Conservation (phyloP, 2,888 invertebrate genomes). For the Lamellibrachia columna region DNA sequence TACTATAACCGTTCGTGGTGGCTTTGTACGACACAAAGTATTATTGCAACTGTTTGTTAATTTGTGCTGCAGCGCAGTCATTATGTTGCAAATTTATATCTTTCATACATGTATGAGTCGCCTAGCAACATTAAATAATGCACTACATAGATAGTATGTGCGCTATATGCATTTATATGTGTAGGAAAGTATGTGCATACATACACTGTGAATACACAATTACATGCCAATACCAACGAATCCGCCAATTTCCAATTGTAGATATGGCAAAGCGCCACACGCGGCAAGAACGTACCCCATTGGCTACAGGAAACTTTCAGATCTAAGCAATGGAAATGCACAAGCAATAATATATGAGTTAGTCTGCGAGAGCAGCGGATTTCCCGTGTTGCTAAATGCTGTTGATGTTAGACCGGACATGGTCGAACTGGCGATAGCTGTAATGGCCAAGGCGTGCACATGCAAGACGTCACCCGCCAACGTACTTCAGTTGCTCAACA, state of each 20-base stretch:
- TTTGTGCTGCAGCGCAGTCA: too few species aligned
- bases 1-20: neutral
- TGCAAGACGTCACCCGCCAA: slow-evolving; percentile 35
- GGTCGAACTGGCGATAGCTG: slow-evolving; percentile 21
- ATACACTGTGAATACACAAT: too few species aligned
- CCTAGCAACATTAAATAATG: too few species aligned
- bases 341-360: neutral
- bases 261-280: neutral
- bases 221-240: too few species aligned
- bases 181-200: too few species aligned
- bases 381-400: neutral
- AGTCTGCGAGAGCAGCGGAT: neutral
- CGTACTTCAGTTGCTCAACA: slow-evolving; percentile 37
- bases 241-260: too few species aligned
- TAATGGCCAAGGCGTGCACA: slow-evolving; percentile 38
- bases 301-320: neutral
- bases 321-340: neutral
- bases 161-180: too few species aligned
- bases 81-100: too few species aligned
- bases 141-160: too few species aligned
- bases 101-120: too few species aligned
- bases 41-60: neutral
- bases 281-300: neutral
- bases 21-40: neutral
- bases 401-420: neutral